phyloP scores from a whole-genome alignment of 2,888 invertebrate species.

The Netelia inedita region DNA sequence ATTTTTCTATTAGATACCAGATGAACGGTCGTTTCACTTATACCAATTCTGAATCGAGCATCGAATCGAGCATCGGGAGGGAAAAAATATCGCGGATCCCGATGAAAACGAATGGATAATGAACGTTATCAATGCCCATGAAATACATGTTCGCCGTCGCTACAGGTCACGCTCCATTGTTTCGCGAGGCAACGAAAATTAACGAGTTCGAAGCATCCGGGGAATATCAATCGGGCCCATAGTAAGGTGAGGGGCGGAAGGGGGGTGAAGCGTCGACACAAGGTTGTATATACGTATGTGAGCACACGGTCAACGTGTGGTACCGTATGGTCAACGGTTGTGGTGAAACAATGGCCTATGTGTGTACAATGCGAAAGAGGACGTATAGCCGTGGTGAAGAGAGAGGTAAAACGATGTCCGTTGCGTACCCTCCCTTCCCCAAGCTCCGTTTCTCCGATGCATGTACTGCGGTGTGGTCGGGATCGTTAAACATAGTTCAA shows the following conservation, averaged over 20 bases:
- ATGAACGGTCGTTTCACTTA: no score
- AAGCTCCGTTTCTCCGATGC: constrained; percentile 22
- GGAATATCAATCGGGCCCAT: constrained; percentile 49
- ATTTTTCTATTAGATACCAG: no score
- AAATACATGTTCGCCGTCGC: neutral
- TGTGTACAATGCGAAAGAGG: constrained; percentile 33
- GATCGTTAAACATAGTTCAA: constrained; percentile 39
- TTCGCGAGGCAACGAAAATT: constrained; percentile 28
- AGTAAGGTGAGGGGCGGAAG: neutral
- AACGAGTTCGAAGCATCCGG: constrained; percentile 33
- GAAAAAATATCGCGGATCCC: no score
- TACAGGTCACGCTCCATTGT: neutral
- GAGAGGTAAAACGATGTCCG: constrained; percentile 11
- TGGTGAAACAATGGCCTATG: constrained; percentile 40
- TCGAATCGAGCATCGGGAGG: no score
- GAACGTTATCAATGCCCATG: neutral
- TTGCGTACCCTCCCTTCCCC: constrained; percentile 5
- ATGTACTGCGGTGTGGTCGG: constrained; percentile 17
- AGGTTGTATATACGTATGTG: constrained; percentile 9
- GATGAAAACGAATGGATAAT: neutral
- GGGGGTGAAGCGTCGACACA: neutral
- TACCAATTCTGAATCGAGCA: no score
- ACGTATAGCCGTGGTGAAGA: constrained; percentile 14
- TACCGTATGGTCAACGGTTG: constrained; percentile 23
- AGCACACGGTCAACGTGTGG: neutral